These are phyloP conservation scores for Discoglossus pictus DNA, from an alignment of 2,797 vertebrate species.

Conservation along the genomic window DNA sequence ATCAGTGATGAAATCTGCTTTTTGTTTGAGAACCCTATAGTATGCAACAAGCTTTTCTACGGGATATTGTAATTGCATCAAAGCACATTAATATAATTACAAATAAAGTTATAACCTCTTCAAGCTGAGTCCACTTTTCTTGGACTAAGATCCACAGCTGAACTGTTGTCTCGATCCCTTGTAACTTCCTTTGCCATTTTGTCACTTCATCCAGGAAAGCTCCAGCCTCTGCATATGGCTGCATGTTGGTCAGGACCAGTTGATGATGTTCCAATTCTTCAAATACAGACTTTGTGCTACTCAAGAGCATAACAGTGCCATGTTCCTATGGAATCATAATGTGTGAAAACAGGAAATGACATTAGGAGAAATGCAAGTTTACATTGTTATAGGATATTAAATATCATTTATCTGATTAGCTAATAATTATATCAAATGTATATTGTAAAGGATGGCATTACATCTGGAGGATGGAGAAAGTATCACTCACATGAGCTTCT, in stretches of 20 bases:
- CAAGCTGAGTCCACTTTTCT: slow-evolving; percentile 37
- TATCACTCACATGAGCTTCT: no score
- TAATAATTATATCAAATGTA: no score
- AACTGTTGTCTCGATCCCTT: slow-evolving; percentile 24
- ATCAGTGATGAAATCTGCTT: no score
- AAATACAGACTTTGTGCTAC: slow-evolving; percentile 36
- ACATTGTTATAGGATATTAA: no score
- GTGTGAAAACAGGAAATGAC: slow-evolving; percentile 43
- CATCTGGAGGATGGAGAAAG: no score
- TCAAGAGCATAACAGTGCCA: slow-evolving; percentile 39
- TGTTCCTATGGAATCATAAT: slow-evolving; percentile 32
- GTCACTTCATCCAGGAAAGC: slow-evolving; percentile 42
- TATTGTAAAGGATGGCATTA: no score
- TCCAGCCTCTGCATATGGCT: slow-evolving; percentile 43
- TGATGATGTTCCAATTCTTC: slow-evolving; percentile 51
- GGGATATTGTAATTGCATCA: slow-evolving; percentile 1
- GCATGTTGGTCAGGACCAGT: slow-evolving; percentile 33
- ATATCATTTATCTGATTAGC: no score
- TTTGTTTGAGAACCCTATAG: no score
- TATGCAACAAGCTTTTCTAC: no score
- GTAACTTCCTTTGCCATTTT: slow-evolving; percentile 50
- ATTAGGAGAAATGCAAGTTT: no score
- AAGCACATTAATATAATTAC: background rate
- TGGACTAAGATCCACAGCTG: slow-evolving; percentile 24
- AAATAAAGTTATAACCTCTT: slow-evolving; percentile 30